phyloP scores from a whole-genome alignment of 2,888 invertebrate genomes.

The Ochropleura leucogaster region DNA sequence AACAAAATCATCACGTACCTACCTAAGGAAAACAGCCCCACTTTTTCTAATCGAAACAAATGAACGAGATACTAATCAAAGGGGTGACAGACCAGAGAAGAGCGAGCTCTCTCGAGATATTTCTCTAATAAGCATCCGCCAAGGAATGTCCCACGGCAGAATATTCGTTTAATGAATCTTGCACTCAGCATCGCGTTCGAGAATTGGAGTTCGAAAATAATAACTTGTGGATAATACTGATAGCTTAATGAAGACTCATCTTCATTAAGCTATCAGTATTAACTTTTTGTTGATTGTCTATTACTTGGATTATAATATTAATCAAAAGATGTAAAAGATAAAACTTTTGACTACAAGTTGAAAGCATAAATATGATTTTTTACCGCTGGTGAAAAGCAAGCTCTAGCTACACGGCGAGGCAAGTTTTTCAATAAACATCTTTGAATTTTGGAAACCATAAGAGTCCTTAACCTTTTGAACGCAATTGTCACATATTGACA shows the following conservation, averaged over 20 bases:
- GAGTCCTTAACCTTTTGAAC: too few relatives aligned
- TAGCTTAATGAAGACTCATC: too few relatives aligned
- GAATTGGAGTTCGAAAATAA: conserved; percentile 29
- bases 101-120: conserved; percentile 36
- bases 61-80: conserved; percentile 20
- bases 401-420: too few relatives aligned
- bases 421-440: too few relatives aligned
- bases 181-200: conserved; percentile 34
- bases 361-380: too few relatives aligned
- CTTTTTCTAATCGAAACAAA: conserved; percentile 34
- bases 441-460: too few relatives aligned
- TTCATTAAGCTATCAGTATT: conserved; percentile 9
- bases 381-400: too few relatives aligned
- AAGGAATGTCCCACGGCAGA: conserved; percentile 35
- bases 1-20: neutral
- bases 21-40: conserved; percentile 22
- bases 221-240: conserved; percentile 36
- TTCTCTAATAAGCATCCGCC: conserved; percentile 57
- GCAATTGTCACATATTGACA: too few relatives aligned
- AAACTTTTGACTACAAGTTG: neutral
- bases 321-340: conserved; percentile 2
- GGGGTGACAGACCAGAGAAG: conserved; percentile 37
- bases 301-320: neutral
- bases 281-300: conserved; percentile 5
- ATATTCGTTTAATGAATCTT: conserved; percentile 49